Evolutionary conservation across 2,888 invertebrate genomes (phyloP).

Genomic region (Drosophila kambysellisi): DNA sequence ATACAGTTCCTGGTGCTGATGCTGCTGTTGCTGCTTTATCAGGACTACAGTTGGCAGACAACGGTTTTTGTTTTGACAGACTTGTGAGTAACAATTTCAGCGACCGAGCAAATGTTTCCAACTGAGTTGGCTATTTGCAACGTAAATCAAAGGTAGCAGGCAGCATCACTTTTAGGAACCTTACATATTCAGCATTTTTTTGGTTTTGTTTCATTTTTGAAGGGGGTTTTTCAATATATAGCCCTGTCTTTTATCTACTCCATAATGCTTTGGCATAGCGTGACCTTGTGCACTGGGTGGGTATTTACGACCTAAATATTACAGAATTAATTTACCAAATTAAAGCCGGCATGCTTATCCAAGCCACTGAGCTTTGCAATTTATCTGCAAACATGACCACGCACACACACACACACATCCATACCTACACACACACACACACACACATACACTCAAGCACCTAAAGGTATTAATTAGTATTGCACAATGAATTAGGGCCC

Average conservation of each 20-base stretch:
- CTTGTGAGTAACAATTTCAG: constrained; percentile 29
- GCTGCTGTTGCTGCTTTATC: constrained; percentile 19
- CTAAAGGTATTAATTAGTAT: constrained; percentile 76
- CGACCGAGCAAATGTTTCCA: constrained; percentile 62
- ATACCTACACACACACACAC: constrained; percentile 21
- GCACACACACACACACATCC: constrained; percentile 24
- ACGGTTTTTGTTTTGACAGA: constrained; percentile 44
- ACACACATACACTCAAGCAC: constrained; percentile 28
- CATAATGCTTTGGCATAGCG: constrained; percentile 16
- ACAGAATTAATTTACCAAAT: constrained; percentile 78
- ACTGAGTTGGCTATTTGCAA: constrained; percentile 71
- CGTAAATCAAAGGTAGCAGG: constrained; percentile 66
- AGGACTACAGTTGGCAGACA: constrained; percentile 20
- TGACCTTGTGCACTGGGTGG: constrained; percentile 50
- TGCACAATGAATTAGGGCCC: constrained; percentile 40
- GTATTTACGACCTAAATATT: constrained; percentile 72
- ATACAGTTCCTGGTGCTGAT: constrained; percentile 21
- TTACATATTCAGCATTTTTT: constrained; percentile 39
- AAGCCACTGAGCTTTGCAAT: constrained; percentile 73
- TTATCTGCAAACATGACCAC: constrained; percentile 61
- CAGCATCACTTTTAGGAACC: constrained; percentile 24
- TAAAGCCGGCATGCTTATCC: constrained; percentile 76
- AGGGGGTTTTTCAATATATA: constrained; percentile 6
- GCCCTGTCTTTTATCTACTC: constrained; percentile 35
- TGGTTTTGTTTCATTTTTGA: background rate